Evolutionary conservation across 2,888 invertebrate species (phyloP).

Genomic region (Caenorhabditis drosophilae): DNA sequence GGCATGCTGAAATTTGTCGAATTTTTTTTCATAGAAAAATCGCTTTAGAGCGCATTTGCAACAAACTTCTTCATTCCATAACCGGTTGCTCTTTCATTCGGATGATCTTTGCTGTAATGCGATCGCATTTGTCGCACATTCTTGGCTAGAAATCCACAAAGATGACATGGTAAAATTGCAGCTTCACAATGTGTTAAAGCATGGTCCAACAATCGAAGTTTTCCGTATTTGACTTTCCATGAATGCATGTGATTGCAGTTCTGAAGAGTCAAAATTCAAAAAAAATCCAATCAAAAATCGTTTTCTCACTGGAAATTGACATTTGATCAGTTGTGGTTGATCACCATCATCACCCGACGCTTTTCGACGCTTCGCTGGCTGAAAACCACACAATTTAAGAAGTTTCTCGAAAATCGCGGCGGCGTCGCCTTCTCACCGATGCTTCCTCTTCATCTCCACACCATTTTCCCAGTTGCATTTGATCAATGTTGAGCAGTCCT

Average conservation of each 20-base stretch:
- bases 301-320: too few relatives aligned
- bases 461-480: too few relatives aligned
- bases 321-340: not conserved
- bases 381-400: too few relatives aligned
- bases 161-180: conserved; percentile 17
- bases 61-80: conserved; percentile 27
- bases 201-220: conserved; percentile 30
- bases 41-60: not conserved
- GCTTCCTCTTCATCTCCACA: too few relatives aligned
- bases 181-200: conserved; percentile 15
- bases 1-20: not conserved
- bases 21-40: not conserved
- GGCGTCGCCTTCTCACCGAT: too few relatives aligned
- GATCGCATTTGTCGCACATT: conserved; percentile 29
- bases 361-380: too few relatives aligned
- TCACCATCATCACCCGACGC: too few relatives aligned
- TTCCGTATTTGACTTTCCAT: conserved; percentile 33
- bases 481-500: too few relatives aligned
- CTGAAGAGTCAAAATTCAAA: too few relatives aligned
- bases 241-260: conserved; percentile 16
- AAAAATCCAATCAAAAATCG: too few relatives aligned
- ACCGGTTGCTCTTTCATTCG: conserved; percentile 13
- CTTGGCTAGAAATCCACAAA: conserved; percentile 19
- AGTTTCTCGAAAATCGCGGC: too few relatives aligned
- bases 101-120: conserved; percentile 25